These are phyloP conservation scores for Regulus satrapa DNA, from an alignment of 2,113 vertebrate species.

Conservation along the genomic window DNA sequence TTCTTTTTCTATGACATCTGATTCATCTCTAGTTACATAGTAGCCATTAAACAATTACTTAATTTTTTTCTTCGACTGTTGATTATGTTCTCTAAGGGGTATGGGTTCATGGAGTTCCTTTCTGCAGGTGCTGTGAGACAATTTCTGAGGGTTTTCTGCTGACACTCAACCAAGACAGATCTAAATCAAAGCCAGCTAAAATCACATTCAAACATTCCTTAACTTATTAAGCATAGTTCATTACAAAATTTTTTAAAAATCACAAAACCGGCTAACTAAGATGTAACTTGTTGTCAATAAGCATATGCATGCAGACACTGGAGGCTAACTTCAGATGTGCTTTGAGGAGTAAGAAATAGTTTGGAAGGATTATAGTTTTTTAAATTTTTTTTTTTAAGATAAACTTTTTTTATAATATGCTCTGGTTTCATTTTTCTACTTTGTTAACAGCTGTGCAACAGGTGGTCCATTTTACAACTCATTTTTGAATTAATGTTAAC, in stretches of 20 bases:
- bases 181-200: neutral
- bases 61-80: neutral
- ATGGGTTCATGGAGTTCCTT: neutral
- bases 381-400: neutral
- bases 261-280: neutral
- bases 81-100: neutral
- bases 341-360: neutral
- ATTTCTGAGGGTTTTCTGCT: neutral
- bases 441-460: neutral
- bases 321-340: neutral
- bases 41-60: neutral
- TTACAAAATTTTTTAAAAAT: fast-evolving
- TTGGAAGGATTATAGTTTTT: neutral
- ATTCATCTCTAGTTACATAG: neutral
- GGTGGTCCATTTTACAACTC: neutral
- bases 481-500: neutral
- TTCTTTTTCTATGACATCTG: neutral
- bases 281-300: fast-evolving
- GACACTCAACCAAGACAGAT: neutral
- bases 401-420: neutral
- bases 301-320: neutral
- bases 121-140: neutral
- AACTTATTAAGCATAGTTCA: neutral
- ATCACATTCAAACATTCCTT: neutral
- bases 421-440: neutral